Conservation (phyloP, 2,113 vertebrate species). For the Mormyrus iriodes region DNA sequence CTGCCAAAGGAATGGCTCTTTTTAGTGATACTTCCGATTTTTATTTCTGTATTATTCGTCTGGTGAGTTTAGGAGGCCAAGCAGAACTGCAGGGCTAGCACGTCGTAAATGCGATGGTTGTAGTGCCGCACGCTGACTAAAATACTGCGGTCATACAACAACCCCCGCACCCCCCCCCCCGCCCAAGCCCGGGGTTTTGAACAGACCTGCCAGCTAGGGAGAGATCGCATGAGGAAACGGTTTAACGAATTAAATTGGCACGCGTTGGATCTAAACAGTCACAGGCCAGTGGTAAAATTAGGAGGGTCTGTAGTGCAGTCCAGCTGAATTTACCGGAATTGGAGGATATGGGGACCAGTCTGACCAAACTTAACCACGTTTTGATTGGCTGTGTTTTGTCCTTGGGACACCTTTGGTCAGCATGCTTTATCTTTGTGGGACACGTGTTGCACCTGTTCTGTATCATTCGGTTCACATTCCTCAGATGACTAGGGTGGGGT, state of each 20-base stretch:
- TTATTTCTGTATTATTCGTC: background rate
- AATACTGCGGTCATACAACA: background rate
- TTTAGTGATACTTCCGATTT: background rate
- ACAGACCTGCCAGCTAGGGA: background rate
- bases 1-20: background rate
- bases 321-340: background rate
- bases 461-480: background rate
- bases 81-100: background rate
- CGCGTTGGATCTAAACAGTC: background rate
- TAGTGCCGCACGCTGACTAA: background rate
- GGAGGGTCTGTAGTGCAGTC: background rate
- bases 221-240: background rate
- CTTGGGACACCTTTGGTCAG: background rate
- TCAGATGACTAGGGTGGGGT: background rate
- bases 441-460: background rate
- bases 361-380: background rate
- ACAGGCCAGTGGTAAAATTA: background rate
- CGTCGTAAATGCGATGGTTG: background rate
- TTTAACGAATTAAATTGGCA: background rate
- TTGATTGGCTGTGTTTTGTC: background rate
- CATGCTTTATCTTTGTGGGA: background rate
- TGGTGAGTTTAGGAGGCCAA: background rate
- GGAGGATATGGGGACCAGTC: background rate
- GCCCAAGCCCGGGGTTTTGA: background rate
- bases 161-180: background rate